These are phyloP conservation scores for Drosophila leontia DNA, from an alignment of 1,140 invertebrate species.

Conservation along the genomic window DNA sequence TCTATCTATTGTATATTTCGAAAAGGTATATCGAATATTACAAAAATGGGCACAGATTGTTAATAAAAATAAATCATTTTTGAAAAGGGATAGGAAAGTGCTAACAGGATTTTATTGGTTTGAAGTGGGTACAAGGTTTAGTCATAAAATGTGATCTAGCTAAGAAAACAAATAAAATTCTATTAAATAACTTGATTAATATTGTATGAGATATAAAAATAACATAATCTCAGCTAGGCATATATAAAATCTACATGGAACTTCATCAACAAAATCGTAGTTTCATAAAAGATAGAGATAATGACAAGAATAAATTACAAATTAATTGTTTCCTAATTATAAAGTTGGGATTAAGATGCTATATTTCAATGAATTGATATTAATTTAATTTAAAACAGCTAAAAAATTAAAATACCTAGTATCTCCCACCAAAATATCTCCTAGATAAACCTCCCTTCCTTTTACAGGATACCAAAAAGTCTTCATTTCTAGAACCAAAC, in stretches of 20 bases:
- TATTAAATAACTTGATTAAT: background rate
- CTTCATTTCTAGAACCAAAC: background rate
- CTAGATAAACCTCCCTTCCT: no score
- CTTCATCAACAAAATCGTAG: background rate
- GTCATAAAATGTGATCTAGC: background rate
- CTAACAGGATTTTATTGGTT: background rate
- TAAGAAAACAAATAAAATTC: background rate
- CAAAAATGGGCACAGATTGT: background rate
- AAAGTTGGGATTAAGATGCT: background rate
- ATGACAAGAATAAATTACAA: background rate
- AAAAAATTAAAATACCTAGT: background rate
- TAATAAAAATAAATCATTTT: background rate
- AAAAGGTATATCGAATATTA: constrained; percentile 23
- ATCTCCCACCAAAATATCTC: background rate
- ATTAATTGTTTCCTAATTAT: background rate
- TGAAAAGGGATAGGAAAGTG: no score
- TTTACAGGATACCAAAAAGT: constrained; percentile 32
- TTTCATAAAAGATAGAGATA: background rate
- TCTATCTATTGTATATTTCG: constrained; percentile 10
- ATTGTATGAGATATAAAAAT: background rate
- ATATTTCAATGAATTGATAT: background rate
- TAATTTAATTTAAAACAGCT: no score
- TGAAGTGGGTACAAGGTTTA: background rate
- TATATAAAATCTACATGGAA: background rate
- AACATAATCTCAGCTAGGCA: background rate